phyloP scores from a whole-genome alignment of 2,797 vertebrate genomes.

The Cyclura pinguis region DNA sequence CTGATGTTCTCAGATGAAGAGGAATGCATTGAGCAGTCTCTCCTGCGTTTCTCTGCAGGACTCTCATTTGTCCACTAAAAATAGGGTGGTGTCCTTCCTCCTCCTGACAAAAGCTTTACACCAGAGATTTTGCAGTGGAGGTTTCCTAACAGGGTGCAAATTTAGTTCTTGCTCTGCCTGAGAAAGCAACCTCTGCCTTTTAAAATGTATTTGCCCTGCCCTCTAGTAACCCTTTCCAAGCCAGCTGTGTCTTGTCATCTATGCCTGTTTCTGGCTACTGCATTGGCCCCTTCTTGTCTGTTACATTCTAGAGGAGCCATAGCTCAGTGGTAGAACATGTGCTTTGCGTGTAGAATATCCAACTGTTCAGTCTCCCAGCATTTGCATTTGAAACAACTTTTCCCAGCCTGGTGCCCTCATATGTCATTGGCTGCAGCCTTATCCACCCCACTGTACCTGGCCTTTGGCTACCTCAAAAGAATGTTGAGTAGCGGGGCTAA shows the following conservation, averaged over 20 bases:
- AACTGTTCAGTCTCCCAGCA: not conserved
- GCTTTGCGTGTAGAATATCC: not conserved
- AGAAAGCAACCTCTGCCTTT: conserved; percentile 24
- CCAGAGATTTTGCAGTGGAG: conserved; percentile 36
- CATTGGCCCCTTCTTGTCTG: not conserved
- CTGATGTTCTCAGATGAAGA: conserved; percentile 65
- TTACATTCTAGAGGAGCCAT: too few relatives aligned
- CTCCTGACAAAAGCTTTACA: conserved; percentile 52
- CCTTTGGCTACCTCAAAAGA: too few relatives aligned
- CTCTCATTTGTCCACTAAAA: conserved; percentile 70
- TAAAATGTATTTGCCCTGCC: not conserved
- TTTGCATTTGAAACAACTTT: not conserved
- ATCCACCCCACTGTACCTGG: too few relatives aligned
- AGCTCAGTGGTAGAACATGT: too few relatives aligned
- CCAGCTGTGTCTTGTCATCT: not conserved
- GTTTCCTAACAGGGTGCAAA: conserved; percentile 39
- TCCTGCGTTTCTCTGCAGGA: conserved; percentile 43
- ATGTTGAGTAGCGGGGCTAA: too few relatives aligned
- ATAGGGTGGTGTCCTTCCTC: conserved; percentile 30
- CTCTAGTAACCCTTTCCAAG: not conserved
- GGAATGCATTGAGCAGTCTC: conserved; percentile 51
- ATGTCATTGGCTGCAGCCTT: too few relatives aligned
- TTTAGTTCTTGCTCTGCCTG: conserved; percentile 12
- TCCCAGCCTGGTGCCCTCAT: not conserved
- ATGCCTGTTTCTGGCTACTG: not conserved